Conservation (phyloP, 2,888 invertebrate genomes). For the Stenoptilia bipunctidactyla region DNA sequence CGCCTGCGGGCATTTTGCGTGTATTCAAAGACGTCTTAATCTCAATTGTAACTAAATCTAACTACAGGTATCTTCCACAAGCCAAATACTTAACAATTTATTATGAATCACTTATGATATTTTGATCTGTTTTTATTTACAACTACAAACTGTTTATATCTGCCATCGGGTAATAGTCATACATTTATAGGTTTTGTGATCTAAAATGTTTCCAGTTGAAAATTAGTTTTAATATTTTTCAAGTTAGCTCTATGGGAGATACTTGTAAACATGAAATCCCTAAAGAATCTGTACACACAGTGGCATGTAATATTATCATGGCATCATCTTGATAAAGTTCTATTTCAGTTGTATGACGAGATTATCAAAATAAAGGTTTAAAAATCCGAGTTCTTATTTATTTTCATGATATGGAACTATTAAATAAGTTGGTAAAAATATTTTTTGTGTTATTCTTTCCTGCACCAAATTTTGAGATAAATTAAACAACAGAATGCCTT, state of each 20-base stretch:
- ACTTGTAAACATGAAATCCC: too few species aligned
- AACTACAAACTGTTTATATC: too few species aligned
- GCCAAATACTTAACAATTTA: neutral
- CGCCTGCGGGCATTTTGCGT: conserved; percentile 30
- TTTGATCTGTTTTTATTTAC: too few species aligned
- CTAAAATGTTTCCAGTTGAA: too few species aligned
- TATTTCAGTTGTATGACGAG: conserved; percentile 47
- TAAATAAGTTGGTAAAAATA: conserved; percentile 46
- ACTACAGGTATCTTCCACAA: conserved; percentile 50
- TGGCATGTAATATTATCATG: neutral
- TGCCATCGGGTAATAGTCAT: too few species aligned
- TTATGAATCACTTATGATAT: too few species aligned
- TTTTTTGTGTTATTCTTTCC: conserved; percentile 62
- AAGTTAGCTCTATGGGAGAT: too few species aligned
- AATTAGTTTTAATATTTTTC: too few species aligned
- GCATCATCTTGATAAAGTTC: conserved; percentile 16
- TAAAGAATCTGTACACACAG: too few species aligned
- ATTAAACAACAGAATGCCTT: neutral
- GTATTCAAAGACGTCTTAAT: conserved; percentile 32
- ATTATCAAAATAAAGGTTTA: conserved; percentile 56
- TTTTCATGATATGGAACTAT: conserved; percentile 39
- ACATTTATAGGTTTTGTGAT: too few species aligned
- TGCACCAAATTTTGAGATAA: conserved; percentile 23
- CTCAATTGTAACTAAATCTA: conserved; percentile 39
- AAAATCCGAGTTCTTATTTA: conserved; percentile 62